Evolutionary conservation across 2,888 invertebrate species (phyloP).

Genomic region (Tethea ocularis): DNA sequence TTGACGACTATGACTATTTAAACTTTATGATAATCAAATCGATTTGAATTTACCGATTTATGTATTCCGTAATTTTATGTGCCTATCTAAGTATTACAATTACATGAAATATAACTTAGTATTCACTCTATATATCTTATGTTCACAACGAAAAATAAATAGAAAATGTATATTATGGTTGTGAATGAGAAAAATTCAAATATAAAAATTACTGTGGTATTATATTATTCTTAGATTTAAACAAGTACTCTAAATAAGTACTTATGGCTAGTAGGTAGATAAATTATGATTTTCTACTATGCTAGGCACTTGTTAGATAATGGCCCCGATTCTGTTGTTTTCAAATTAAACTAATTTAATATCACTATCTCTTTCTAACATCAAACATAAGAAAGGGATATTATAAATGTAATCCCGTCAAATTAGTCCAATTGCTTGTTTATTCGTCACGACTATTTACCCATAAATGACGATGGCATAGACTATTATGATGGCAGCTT

Average conservation of each 20-base stretch:
- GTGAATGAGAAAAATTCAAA: constrained; percentile 55
- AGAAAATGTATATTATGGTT: constrained; percentile 54
- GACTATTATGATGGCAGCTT: too few relatives aligned
- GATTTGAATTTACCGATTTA: background rate
- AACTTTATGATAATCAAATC: background rate
- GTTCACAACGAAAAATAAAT: constrained; percentile 56
- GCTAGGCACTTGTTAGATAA: constrained; percentile 47
- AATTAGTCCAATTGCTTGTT: too few relatives aligned
- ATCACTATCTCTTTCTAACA: too few relatives aligned
- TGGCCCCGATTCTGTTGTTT: too few relatives aligned
- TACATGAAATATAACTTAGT: background rate
- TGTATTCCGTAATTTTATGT: background rate
- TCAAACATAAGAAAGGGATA: too few relatives aligned
- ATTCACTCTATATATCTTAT: constrained; percentile 28
- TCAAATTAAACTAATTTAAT: too few relatives aligned
- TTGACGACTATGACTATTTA: constrained; percentile 14
- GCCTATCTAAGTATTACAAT: background rate
- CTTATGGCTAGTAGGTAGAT: constrained; percentile 59
- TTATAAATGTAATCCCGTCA: too few relatives aligned
- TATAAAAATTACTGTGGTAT: constrained; percentile 39
- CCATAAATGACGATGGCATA: too few relatives aligned
- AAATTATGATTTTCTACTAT: constrained; percentile 53
- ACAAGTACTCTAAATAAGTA: constrained; percentile 60
- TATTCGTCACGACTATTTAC: too few relatives aligned
- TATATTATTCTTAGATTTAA: constrained; percentile 49